Evolutionary conservation across 2,113 vertebrate genomes (phyloP).

Genomic region (Formicarius rufipectus): DNA sequence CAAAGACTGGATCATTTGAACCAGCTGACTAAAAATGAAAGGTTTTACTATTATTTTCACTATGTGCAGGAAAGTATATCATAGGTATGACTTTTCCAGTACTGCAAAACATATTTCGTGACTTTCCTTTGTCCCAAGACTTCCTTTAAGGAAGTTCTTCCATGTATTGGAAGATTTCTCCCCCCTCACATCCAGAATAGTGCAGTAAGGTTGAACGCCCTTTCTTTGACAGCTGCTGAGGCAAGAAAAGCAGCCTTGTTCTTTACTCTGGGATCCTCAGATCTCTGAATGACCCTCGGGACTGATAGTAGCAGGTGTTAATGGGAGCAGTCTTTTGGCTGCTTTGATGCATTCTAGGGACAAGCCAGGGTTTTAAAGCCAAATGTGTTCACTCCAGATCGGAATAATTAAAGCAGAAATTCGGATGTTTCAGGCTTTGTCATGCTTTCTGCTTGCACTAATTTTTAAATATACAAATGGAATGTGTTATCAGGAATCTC

Average conservation of each 20-base stretch:
- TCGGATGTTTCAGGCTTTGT: background rate
- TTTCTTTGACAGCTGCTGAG: background rate
- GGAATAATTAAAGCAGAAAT: background rate
- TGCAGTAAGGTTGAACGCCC: background rate
- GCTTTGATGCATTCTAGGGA: background rate
- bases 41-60: background rate
- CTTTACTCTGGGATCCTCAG: background rate
- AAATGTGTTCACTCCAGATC: background rate
- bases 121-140: background rate
- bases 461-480: background rate
- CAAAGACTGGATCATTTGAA: background rate
- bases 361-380: background rate
- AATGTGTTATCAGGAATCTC: background rate
- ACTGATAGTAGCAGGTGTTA: conserved; percentile 7
- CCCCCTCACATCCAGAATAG: background rate
- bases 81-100: background rate
- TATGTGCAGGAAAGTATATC: background rate
- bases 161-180: background rate
- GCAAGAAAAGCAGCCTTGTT: background rate
- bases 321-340: conserved; percentile 3
- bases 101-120: background rate
- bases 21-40: background rate
- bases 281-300: background rate
- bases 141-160: background rate
- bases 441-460: background rate